Evolutionary conservation across 2,113 vertebrate genomes (phyloP), one percentile per base, ranked within the genome.

Genomic region (Strigops habroptila): DNA sequence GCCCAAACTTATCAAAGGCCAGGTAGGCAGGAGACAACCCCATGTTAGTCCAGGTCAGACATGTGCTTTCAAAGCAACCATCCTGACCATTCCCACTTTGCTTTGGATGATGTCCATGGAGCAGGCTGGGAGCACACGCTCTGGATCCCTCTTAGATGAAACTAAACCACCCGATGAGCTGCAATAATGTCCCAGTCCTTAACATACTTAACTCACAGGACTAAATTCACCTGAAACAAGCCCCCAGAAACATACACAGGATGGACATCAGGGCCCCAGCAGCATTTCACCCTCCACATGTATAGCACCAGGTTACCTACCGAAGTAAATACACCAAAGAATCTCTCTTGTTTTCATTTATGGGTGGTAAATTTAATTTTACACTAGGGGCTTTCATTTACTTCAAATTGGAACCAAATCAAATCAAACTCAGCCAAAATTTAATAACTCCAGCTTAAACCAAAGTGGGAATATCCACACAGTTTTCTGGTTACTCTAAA

Each of bases 341-440:
- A 52, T 41, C 9, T 73, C 48, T 59, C 70, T 59, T 75, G 67
- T 44, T 79, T 91, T 64, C 59, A 76, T 80, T 93, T 80, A 57
- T 2, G 3, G 16, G 35, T 21, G 14, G 18, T 39, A 68, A 69
- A 88, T 79, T 88, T 57, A 57, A 77, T 93, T 95, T 85, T 76
- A 77, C 13, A 14, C 39, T 0, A 0, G 7, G 10, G 41, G 6
- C 35, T 91, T 90, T 78, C 3, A 60, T 88, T 93, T 91, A 59
- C 60, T 79, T 73, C 39, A 37, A 84, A 89, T 57, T 81, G 1
- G 0, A 83, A 59, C 43, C 30, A 86, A 95, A 95, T 88, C 33
- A 69, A 74, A 86, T 90, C 53, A 90, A 91, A 73, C 22, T 77
- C 41, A 85, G 65, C 16, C 37, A 63, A 91, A 93, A 90, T 81